Base-by-base conservation (phyloP, 2,888 invertebrate species). In the Agonopterix heracliana region DNA sequence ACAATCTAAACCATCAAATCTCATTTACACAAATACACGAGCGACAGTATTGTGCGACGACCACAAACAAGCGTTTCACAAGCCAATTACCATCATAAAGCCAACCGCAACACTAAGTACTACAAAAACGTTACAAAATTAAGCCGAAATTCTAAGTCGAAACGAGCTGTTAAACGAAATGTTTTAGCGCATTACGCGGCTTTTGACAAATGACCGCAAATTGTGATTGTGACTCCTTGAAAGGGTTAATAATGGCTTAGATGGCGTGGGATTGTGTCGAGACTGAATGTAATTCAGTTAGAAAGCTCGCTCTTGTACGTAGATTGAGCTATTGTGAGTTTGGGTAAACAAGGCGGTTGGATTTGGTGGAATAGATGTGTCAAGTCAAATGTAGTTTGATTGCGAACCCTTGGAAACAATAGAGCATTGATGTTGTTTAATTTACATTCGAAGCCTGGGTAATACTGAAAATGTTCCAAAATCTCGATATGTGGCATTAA, bases 171-270 rank as follows among this genome's bases (percentile, higher is more conserved):
- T 68, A 63, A 65, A 65, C 66, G 61, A 68, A 71, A 70, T 66
- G 67, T 66, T 68, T 66, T 66, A 58, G 49, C 61, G 56, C 68
- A 71, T 75, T 73, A 76, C 65, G 63, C 64, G 68, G 61, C 59
- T 62, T 64, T 71, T 79, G 76, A 78, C 86, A 81, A 83, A 83
- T 74, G 81, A 83, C 87, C 88, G 71, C 85, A 87, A 83, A 83
- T 82, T 84, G 82, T 75, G 72, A 85, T 84, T 85, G 79, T 79
- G 74, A 74, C 72, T 74, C 73, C 74, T 74, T 85, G 82, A 84
- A 87, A 81, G 85, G 86, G 83, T 85, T 87, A 84, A 86, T 87
- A 86, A 81, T 83, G 77, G 62, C 61, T 56, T 61, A 63, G 63
- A 70, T 67, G 74, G 64, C 76, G 81, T 78, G 77, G 77, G 80